Evolutionary conservation across 2,888 invertebrate species (phyloP).

Genomic region (Laothoe populi): DNA sequence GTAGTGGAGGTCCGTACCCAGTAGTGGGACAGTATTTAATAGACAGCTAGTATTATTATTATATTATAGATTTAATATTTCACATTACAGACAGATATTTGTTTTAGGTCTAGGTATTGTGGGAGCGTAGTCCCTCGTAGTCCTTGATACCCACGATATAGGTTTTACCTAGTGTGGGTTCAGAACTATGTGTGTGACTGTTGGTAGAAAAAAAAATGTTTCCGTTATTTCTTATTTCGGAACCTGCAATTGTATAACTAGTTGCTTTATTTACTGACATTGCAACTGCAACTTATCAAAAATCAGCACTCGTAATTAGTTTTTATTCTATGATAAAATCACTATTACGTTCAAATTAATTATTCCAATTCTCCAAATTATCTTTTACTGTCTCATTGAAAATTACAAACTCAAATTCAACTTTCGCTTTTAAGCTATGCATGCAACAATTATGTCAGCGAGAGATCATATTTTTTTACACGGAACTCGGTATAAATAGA

Average conservation of each 20-base stretch:
- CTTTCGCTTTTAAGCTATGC: slow-evolving; percentile 3
- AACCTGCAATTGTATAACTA: not conserved
- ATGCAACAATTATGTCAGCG: not conserved
- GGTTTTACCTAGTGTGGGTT: too few relatives aligned
- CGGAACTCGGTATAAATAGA: slow-evolving; percentile 34
- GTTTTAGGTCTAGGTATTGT: too few relatives aligned
- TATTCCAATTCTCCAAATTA: not conserved
- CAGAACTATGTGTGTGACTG: too few relatives aligned
- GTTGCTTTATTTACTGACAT: not conserved
- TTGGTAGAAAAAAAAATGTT: too few relatives aligned
- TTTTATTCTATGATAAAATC: not conserved
- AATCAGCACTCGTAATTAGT: not conserved
- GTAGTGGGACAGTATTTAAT: too few relatives aligned
- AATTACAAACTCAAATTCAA: not conserved
- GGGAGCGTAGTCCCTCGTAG: too few relatives aligned
- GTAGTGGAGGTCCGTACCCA: too few relatives aligned
- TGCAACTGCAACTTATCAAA: too few relatives aligned
- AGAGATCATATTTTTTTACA: slow-evolving; percentile 18
- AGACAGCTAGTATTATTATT: too few relatives aligned
- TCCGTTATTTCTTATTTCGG: not conserved
- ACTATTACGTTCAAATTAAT: not conserved
- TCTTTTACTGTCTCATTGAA: not conserved
- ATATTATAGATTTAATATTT: too few relatives aligned
- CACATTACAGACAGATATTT: too few relatives aligned
- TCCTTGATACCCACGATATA: too few relatives aligned